Base-by-base conservation (phyloP, 2,888 invertebrate genomes). In the Spodoptera littoralis region DNA sequence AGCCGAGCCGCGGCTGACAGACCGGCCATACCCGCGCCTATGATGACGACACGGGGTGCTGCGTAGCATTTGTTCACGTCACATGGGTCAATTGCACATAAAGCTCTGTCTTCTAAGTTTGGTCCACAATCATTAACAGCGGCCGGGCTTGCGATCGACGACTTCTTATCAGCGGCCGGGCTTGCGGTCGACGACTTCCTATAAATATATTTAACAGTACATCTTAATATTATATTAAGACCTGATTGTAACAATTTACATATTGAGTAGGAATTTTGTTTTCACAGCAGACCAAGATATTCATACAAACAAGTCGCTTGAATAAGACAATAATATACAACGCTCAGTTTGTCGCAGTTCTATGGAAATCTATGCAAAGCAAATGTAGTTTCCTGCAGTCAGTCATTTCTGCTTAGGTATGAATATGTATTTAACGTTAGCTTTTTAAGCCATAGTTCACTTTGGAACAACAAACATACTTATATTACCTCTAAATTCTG, bases 1-100 rank as follows among this genome's bases (percentile, higher is more conserved):
- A 98, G 95, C 67, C 97, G 95, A 71, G 96, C 96, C 0, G 97
- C 97, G 0, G 97, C 97, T 0, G 97, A 96, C 12, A 98, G 90
- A 2, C 98, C 98, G 0, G 98, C 97, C 89, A 98, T 96, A 13
- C 98, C 98, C 0, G 97, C 98, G 0, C 98, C 98, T 41, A 98
- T 92, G 51, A 98, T 96, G 2, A 97, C 96, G 22, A 97, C 95
- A 0, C 95, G 95, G 0, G 97, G 97, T 84, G 96, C 95, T 1
- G 85, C 76, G 65, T 77, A 90, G 56, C 90, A 90, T 79, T 84
- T 77, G 11, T 87, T 79, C 6, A 88, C 72, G 52, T 92, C 87
- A 68, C 90, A 90, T 8, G 92, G 81, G 11, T 92, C 90, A 27
- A 87, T 70, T 11, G 85, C 88, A 62, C 90, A 92, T 59, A 90